These are phyloP conservation scores for Salmo trutta DNA, from an alignment of 2,797 vertebrate genomes.

Conservation along the genomic window DNA sequence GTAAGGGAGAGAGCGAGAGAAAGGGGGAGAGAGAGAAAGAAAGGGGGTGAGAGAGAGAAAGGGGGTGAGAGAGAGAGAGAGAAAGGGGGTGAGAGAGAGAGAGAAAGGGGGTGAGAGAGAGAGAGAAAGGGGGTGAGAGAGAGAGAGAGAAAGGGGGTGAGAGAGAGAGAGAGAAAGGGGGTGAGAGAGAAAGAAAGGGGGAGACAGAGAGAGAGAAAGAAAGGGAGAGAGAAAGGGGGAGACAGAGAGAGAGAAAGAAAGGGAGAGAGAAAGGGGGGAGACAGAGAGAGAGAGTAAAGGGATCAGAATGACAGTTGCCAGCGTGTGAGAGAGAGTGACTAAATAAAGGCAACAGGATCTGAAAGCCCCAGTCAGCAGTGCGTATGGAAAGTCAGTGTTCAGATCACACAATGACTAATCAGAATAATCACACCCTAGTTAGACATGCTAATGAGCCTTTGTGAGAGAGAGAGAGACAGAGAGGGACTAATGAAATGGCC, in stretches of 20 bases:
- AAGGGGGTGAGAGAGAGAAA: too few species aligned
- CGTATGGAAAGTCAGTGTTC: background rate
- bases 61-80: too few species aligned
- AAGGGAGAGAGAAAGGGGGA: too few species aligned
- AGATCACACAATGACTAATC: background rate
- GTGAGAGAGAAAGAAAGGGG: background rate
- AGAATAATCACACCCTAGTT: background rate
- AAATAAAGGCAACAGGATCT: background rate
- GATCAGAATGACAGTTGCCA: background rate
- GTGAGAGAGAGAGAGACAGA: constrained; percentile 12
- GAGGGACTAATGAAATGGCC: constrained; percentile 14
- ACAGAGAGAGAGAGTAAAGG: background rate
- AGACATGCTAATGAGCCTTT: background rate
- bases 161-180: too few species aligned
- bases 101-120: background rate
- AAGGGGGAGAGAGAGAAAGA: background rate
- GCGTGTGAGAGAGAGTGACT: background rate
- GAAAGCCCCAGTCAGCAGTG: background rate
- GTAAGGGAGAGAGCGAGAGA: constrained; percentile 10
- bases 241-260: too few species aligned
- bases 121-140: too few species aligned
- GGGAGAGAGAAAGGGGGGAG: too few species aligned
- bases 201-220: background rate
- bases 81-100: constrained; percentile 3
- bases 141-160: too few species aligned